These are phyloP conservation scores for Hypolimnas misippus DNA, from an alignment of 2,888 invertebrate species.

Conservation along the genomic window DNA sequence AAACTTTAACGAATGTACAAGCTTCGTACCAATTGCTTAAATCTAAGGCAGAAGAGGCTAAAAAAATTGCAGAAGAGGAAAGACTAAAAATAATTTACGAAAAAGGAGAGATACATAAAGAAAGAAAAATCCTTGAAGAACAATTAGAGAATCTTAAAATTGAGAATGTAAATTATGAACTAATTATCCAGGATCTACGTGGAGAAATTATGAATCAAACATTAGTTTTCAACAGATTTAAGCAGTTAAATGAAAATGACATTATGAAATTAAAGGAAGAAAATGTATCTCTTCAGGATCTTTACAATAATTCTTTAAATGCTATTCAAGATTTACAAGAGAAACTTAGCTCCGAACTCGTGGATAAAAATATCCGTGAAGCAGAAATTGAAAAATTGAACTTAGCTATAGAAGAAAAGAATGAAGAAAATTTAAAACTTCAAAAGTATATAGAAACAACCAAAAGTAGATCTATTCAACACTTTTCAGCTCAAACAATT, in stretches of 20 bases:
- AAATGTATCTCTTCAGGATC: constrained; percentile 54
- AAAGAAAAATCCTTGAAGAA: constrained; percentile 59
- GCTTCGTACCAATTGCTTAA: constrained; percentile 69
- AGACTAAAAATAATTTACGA: constrained; percentile 69
- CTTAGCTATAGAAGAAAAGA: constrained; percentile 53
- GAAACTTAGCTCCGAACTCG: constrained; percentile 49
- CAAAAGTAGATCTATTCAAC: constrained; percentile 49
- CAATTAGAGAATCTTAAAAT: constrained; percentile 57
- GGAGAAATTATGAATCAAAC: constrained; percentile 67
- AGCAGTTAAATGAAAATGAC: constrained; percentile 58
- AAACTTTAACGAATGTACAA: constrained; percentile 65
- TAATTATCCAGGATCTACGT: constrained; percentile 64
- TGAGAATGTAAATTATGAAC: constrained; percentile 57
- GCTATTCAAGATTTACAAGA: constrained; percentile 56
- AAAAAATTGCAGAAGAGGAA: constrained; percentile 69
- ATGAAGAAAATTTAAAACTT: constrained; percentile 48
- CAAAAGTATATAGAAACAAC: constrained; percentile 53
- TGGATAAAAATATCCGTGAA: constrained; percentile 48
- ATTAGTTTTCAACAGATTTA: constrained; percentile 64
- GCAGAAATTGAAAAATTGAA: constrained; percentile 49
- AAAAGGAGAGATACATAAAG: constrained; percentile 68
- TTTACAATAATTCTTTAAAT: constrained; percentile 56
- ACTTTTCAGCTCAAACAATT: constrained; percentile 47
- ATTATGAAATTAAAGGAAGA: constrained; percentile 64
- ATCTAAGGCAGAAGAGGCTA: constrained; percentile 73